Percentiles rank a stretch among this genome's conserved stretches.
These are phyloP conservation scores for Itoplectis maculator DNA, from an alignment of 2,888 invertebrate species.

Conservation along the genomic window DNA sequence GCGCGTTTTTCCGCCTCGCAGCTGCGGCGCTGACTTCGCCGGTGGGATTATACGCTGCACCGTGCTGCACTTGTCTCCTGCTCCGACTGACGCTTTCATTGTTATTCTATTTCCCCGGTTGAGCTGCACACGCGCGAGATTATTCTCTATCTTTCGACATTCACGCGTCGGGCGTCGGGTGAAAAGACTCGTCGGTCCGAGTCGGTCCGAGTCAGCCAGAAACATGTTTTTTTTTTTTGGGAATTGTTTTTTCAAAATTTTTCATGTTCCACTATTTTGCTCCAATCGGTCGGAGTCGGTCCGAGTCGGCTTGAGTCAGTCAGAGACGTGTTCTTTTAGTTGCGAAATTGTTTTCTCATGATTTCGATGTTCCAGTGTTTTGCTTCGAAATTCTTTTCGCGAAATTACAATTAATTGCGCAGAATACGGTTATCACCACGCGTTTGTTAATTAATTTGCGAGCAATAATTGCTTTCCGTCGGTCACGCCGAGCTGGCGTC, in stretches of 20 bases:
- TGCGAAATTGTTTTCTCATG: neutral
- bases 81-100: conserved; percentile 29
- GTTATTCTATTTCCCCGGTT: conserved; percentile 38
- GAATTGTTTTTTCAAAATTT: neutral
- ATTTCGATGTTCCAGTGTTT: neutral
- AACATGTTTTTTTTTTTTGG: neutral
- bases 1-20: conserved; percentile 40
- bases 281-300: neutral
- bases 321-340: too few species aligned
- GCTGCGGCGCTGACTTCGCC: conserved; percentile 37
- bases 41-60: conserved; percentile 38
- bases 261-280: neutral
- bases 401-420: neutral
- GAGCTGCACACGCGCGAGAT: conserved; percentile 15
- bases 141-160: conserved; percentile 28
- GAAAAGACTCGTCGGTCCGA: neutral
- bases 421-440: neutral
- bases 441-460: neutral
- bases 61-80: conserved; percentile 27
- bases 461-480: neutral
- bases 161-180: neutral
- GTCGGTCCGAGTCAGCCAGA: neutral
- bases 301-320: neutral
- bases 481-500: too few species aligned
- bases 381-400: neutral